Evolutionary conservation across 2,888 invertebrate genomes (phyloP), one percentile per base, ranked within the genome.

Genomic region (Helicoverpa assulta): DNA sequence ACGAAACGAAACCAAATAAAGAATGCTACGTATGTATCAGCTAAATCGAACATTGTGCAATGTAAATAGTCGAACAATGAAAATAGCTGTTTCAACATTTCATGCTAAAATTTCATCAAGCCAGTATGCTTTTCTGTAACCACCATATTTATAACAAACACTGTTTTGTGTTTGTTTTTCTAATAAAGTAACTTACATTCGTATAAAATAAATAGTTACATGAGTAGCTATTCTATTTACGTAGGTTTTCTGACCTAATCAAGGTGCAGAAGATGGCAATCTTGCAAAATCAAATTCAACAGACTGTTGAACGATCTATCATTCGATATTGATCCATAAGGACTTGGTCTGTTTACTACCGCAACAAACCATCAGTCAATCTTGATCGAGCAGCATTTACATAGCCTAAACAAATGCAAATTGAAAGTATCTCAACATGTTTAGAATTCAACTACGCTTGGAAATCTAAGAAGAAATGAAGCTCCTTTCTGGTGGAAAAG

Each of bases 21-120:
- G 50, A 75, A 80, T 78, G 62, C 53, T 66, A 52, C 63, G 58
- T 70, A 69, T 78, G 69, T 50, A 29, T 63, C 51, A 78, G 51
- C 64, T 63, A 73, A 70, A 78, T 69, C 33, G 63, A 57, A 43
- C n/a, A 63, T 76, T 80, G 70, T 55, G 67, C 61, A 82, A 78
- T 66, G 14, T 53, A 67, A 73, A 71, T 65, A 67, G 59, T 55
- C 54, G 51, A 72, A 72, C 57, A 76, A 80, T 72, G 52, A 69
- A 71, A 82, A 73, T 73, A 74, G 64, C 54, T 51, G 51, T 78
- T 80, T 66, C 60, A 54, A 71, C 53, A 60, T 63, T 29, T 26
- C 59, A 63, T 37, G 18, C 59, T 53, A 71, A 65, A 47, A 37
- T 37, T 67, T 69, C 51, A 72, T 67, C 52, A 7, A 19, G 33